Conservation (phyloP, 2,113 vertebrate genomes). For the Amblyopsis rosae region DNA sequence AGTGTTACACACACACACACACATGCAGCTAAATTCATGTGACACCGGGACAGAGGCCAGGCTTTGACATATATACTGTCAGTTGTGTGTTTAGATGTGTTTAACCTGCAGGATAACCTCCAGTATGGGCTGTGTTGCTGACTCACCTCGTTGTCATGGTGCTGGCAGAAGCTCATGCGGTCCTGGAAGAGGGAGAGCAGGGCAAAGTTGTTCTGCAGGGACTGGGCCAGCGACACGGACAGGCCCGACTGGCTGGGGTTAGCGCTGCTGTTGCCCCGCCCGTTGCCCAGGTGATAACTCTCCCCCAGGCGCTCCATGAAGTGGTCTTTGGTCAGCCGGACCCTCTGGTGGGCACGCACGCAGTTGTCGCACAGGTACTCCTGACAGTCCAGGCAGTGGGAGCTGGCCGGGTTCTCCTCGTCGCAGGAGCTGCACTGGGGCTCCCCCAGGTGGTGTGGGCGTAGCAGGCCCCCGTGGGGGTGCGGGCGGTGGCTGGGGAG, state of each 20-base stretch:
- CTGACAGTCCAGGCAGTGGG: slow-evolving; percentile 90
- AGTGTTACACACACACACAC: slow-evolving; percentile 27
- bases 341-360: slow-evolving; percentile 90
- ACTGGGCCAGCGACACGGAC: slow-evolving; percentile 75
- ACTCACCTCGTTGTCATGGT: slow-evolving; percentile 83
- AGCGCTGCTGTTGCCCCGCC: slow-evolving; percentile 55
- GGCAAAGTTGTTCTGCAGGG: slow-evolving; percentile 83
- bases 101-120: background rate
- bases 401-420: slow-evolving; percentile 86
- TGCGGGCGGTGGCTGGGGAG: slow-evolving; percentile 66
- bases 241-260: slow-evolving; percentile 43
- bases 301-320: slow-evolving; percentile 86
- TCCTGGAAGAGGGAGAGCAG: slow-evolving; percentile 86
- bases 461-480: slow-evolving; percentile 71
- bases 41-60: background rate
- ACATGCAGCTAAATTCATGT: background rate
- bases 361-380: slow-evolving; percentile 93
- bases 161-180: slow-evolving; percentile 82
- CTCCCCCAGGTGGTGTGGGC: slow-evolving; percentile 73
- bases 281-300: slow-evolving; percentile 55
- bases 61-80: background rate
- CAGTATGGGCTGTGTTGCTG: background rate
- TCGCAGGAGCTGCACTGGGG: slow-evolving; percentile 89
- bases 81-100: background rate
- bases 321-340: slow-evolving; percentile 93